Evolutionary conservation across 2,113 vertebrate genomes (phyloP).

Genomic region (Pelobates fuscus): DNA sequence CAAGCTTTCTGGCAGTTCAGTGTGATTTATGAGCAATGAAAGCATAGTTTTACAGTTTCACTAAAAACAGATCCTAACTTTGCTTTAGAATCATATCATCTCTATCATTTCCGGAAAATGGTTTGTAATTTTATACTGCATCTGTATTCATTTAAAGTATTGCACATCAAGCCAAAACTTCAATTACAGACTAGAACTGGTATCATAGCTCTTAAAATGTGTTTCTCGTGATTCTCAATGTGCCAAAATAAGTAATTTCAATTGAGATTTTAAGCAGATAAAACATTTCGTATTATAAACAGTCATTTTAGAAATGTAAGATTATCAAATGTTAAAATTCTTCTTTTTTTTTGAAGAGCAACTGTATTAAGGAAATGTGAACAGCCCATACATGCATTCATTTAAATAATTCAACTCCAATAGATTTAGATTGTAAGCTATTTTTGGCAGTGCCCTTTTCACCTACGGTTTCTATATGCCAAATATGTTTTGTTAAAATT

Average conservation of each 20-base stretch:
- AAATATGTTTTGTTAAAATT: too few relatives aligned
- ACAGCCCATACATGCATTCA: too few relatives aligned
- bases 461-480: too few relatives aligned
- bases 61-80: conserved; percentile 5
- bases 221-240: background rate
- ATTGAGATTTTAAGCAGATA: background rate
- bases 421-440: too few relatives aligned
- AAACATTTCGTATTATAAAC: background rate
- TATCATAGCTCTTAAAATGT: background rate
- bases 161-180: conserved; percentile 3
- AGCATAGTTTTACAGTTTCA: conserved; percentile 25
- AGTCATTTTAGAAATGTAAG: background rate
- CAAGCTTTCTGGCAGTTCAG: conserved; percentile 19
- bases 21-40: conserved; percentile 19
- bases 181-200: conserved; percentile 3
- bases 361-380: background rate
- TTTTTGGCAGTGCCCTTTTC: too few relatives aligned
- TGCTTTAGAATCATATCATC: conserved; percentile 17
- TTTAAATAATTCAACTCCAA: too few relatives aligned
- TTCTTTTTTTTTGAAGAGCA: background rate
- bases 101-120: conserved; percentile 24
- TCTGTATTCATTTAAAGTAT: conserved; percentile 30
- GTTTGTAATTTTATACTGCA: conserved; percentile 14
- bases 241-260: background rate
- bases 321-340: background rate